Evolutionary conservation across 2,888 invertebrate genomes (phyloP).

Genomic region (Lamellibrachia satsuma): DNA sequence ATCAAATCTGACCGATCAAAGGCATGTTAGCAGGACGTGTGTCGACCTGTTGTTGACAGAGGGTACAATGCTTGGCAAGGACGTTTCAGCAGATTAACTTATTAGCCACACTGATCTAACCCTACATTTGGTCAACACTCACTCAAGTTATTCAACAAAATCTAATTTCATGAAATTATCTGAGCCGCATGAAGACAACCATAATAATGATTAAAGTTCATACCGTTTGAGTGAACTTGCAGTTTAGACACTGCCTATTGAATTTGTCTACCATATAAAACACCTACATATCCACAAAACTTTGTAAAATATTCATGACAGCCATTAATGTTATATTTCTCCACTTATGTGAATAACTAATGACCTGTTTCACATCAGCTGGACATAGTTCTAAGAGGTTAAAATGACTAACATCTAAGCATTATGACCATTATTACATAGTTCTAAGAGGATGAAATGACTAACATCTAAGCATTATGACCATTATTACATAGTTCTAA

Average conservation of each 20-base stretch:
- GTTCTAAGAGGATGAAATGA: no score
- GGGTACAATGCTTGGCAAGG: background rate
- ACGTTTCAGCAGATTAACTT: background rate
- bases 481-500: no score
- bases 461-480: no score
- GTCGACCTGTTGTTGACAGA: background rate
- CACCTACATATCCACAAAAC: background rate
- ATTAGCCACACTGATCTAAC: background rate
- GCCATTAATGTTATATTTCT: background rate
- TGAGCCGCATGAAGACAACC: background rate
- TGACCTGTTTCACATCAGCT: background rate
- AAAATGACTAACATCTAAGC: no score
- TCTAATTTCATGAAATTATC: conserved; percentile 8
- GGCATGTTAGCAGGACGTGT: background rate
- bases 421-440: no score
- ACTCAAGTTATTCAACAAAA: background rate
- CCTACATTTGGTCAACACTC: background rate
- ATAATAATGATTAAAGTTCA: background rate
- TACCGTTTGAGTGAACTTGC: background rate
- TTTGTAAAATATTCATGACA: background rate
- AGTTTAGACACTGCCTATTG: background rate
- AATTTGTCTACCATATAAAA: background rate
- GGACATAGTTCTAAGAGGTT: background rate
- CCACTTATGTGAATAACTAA: background rate
- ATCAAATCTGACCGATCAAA: background rate